Conservation (phyloP, 2,797 vertebrate genomes). For the Squalus acanthias region DNA sequence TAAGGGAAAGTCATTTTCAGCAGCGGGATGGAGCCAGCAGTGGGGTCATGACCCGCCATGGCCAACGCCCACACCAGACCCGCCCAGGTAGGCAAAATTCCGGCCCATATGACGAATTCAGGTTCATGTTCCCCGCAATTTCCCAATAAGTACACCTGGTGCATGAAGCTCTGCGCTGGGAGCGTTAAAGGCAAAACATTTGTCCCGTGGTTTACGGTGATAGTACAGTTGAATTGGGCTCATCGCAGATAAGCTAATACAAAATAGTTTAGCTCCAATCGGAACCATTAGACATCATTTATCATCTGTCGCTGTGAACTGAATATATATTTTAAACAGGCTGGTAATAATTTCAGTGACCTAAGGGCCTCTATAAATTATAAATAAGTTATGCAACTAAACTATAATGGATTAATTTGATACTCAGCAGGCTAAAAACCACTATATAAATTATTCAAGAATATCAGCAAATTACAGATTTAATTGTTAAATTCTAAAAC, state of each 20-base stretch:
- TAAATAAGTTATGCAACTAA: background rate
- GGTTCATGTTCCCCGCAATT: too few species aligned
- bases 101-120: too few species aligned
- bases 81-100: too few species aligned
- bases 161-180: too few species aligned
- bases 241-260: background rate
- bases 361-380: background rate
- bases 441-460: constrained; percentile 6
- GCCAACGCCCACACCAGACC: too few species aligned
- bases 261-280: background rate
- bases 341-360: background rate
- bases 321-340: background rate
- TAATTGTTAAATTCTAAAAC: constrained; percentile 17
- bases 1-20: too few species aligned
- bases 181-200: too few species aligned
- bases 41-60: too few species aligned
- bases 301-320: background rate
- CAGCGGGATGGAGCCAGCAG: too few species aligned
- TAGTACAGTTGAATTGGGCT: background rate
- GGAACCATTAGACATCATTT: background rate
- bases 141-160: too few species aligned
- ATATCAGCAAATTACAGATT: constrained; percentile 3
- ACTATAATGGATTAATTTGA: background rate
- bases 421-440: background rate
- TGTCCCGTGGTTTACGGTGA: background rate